Percentiles rank a stretch among this genome's conserved stretches.
Evolutionary conservation across 2,797 vertebrate genomes (phyloP).

Genomic region (Eidolon dupreanum): DNA sequence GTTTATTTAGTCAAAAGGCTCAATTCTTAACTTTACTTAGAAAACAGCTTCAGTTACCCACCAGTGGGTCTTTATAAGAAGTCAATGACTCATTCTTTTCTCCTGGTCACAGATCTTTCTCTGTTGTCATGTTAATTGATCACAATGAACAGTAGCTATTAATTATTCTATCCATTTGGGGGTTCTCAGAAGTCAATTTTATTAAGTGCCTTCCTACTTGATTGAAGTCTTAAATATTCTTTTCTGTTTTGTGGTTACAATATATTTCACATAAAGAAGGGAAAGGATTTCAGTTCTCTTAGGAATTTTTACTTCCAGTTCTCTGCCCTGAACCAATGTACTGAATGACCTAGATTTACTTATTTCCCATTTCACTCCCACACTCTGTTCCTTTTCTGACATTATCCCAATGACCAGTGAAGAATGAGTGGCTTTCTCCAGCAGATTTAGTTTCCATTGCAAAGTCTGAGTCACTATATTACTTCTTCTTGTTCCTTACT

Average conservation of each 20-base stretch:
- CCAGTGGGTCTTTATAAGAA: slow-evolving; percentile 40
- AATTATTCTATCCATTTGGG: slow-evolving; percentile 64
- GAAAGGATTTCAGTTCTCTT: background rate
- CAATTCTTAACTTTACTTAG: slow-evolving; percentile 31
- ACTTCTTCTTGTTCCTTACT: background rate
- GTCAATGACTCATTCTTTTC: slow-evolving; percentile 49
- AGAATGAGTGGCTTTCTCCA: background rate
- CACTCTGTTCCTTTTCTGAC: background rate
- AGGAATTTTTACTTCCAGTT: background rate
- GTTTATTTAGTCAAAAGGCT: slow-evolving; percentile 19
- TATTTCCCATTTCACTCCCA: background rate
- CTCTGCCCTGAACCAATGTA: background rate
- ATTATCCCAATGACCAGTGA: background rate
- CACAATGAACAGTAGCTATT: slow-evolving; percentile 70
- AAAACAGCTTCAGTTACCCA: slow-evolving; percentile 55
- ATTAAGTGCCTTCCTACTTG: slow-evolving; percentile 54
- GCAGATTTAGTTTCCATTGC: background rate
- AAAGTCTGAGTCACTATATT: background rate
- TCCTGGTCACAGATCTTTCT: slow-evolving; percentile 59
- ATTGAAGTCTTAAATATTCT: background rate
- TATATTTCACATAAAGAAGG: background rate
- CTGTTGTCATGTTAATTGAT: slow-evolving; percentile 72
- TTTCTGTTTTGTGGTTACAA: background rate
- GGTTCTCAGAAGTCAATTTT: slow-evolving; percentile 34
- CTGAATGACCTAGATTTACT: background rate